A percentile compares a stretch with the other conserved stretches of the same genome.
Conservation (phyloP, 1,140 invertebrate species). For the Leptinotarsa texana region DNA sequence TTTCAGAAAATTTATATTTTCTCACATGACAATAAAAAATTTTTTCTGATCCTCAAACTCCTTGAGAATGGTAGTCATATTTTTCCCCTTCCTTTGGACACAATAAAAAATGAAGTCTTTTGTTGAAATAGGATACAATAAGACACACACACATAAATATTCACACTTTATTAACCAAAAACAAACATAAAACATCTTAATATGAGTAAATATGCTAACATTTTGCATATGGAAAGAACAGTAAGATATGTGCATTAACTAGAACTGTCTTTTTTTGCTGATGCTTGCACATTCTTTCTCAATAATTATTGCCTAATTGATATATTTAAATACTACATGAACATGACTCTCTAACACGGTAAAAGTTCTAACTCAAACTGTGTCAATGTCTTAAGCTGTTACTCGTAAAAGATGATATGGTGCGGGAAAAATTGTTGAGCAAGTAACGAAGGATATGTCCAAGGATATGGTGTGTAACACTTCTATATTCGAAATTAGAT, state of each 20-base stretch:
- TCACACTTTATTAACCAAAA: conserved; percentile 54
- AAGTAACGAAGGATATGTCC: conserved; percentile 34
- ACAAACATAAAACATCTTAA: conserved; percentile 50
- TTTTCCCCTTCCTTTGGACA: no score
- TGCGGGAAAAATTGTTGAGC: conserved; percentile 41
- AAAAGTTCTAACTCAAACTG: conserved; percentile 35
- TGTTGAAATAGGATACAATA: no score
- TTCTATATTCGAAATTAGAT: conserved; percentile 34
- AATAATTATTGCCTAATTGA: conserved; percentile 36
- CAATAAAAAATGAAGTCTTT: no score
- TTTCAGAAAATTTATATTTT: no score
- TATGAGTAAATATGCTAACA: conserved; percentile 49
- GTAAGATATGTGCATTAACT: conserved; percentile 45
- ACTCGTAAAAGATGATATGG: conserved; percentile 35
- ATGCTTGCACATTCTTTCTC: conserved; percentile 25
- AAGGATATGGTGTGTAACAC: conserved; percentile 38
- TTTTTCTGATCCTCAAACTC: no score
- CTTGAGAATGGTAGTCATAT: no score
- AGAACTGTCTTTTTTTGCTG: conserved; percentile 24
- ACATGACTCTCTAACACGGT: conserved; percentile 8
- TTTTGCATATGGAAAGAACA: conserved; percentile 52
- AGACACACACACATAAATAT: conserved; percentile 30
- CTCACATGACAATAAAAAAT: no score
- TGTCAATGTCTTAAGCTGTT: conserved; percentile 38
- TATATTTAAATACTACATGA: conserved; percentile 33